Evolutionary conservation across 1,140 invertebrate species (phyloP), one percentile per base, ranked within the genome.

Genomic region (Lepidurus apus): DNA sequence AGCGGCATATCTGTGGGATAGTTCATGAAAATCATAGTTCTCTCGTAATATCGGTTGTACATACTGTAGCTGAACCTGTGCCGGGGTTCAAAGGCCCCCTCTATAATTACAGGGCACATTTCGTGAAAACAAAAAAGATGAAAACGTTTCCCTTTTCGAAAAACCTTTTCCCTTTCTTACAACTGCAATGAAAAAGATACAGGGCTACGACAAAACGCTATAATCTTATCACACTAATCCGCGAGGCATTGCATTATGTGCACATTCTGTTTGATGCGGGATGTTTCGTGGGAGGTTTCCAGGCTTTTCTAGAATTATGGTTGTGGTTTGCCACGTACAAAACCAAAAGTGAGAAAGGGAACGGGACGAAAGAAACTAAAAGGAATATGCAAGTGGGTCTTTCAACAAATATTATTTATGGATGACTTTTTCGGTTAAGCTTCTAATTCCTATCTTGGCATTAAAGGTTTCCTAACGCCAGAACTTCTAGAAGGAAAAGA

Each of bases 21-120:
- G 53, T 65, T 65, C 53, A 65, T 21, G 53, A 65, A 65, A 65
- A 65, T 65, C 53, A 65, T 21, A 65, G 53, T 34, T 34, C 34
- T 34, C 34, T 34, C 34, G 34, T 65, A 65, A 65, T 65, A 65
- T 65, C 21, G 53, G 53, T 65, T 65, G 17, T 13, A n/a, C 7
- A 13, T 13, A 65, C 53, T 21, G 21, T 4, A 65, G 17, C 17
- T 21, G 21, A 13, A n/a, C 17, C 17, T 65, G 21, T n/a, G 13
- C 17, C 53, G 21, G 4, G 13, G 13, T 13, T n/a, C 53, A 13
- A 13, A 65, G 21, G 17, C 53, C 21, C 21, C 7, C 13, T 17
- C 17, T 7, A 7, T 65, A 65, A 65, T 65, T 65, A 65, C 21
- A 65, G 53, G 53, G 53, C 53, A 65, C 8, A 65, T 13, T 65